Evolutionary conservation across 2,113 vertebrate species (phyloP), one percentile per base, ranked within the genome.

Genomic region (Oostethus manadensis): DNA sequence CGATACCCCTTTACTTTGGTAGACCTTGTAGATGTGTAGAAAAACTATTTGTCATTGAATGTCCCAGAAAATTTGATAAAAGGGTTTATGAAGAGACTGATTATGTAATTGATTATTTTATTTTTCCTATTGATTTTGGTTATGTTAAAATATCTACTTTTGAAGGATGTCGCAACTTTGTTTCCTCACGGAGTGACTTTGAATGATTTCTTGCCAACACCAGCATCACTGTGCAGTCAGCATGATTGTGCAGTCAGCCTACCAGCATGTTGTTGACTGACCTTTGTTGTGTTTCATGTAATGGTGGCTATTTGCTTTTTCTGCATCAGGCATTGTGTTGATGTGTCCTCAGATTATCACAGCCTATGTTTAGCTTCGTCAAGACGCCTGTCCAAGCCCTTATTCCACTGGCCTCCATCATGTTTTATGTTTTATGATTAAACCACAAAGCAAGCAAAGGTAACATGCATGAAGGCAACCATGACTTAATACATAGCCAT

Each of bases 291-390:
- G 61, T 62, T 3, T 69, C 71, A 77, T 70, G 35, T 55, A 18
- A 21, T 9, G 33, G 49, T 51, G 46, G 42, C 60, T 43, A 17
- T 69, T 45, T 61, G 56, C 50, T 14, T 62, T 66, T 60, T n/a
- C 17, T 64, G 40, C 51, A 23, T 72, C 62, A 9, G 74, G 46
- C 54, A 60, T 70, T 58, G 72, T 66, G 68, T 71, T 70, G 60
- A 80, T 44, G 21, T 76, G 62, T 71, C 58, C 70, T 68, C 1
- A 7, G 76, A 78, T 78, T 68, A 64, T 67, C 70, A 38, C 43
- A 23, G 22, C 26, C 77, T 80, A 76, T 85, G 80, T 76, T 56
- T 48, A 58, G 65, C 51, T 62, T 55, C 60, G 15, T 64, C 49
- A 51, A 56, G 57, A 76, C 79, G 63, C 35, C 71, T 55, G 57